Base-by-base conservation (phyloP, 1,140 invertebrate genomes). In the Panagrolaimus sp. region DNA sequence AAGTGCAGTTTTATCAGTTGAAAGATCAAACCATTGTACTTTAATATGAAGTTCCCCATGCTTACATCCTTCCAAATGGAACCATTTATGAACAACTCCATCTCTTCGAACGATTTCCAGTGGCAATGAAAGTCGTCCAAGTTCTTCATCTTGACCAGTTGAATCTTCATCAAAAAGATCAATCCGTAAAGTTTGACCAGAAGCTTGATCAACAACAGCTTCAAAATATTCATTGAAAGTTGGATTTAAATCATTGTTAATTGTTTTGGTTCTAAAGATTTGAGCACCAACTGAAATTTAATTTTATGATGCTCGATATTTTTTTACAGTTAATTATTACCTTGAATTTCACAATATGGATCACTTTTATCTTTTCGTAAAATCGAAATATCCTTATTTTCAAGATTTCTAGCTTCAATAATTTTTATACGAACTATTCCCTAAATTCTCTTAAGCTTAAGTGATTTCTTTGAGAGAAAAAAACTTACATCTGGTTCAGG, bases 161-260 rank as follows among this genome's bases (percentile, higher is more conserved):
- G 73, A 67, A 69, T 82, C 80, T 62, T 80, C 77, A 69, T 82
- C 80, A 55, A 83, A 82, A 43, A 82, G 64, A 63, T 82, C 79
- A 21, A 82, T 73, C 43, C 82, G 43, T 24, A 82, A 46, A 43
- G 77, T 81, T 58, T 83, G 82, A 24, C 77, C 82, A 17, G 75
- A 72, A 7, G 82, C 80, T 63, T 83, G 80, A 73, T 82, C 80
- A 9, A 82, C 80, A 43, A 82, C 82, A 1, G 82, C 82, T 71
- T 82, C 80, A 62, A 83, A 82, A 48, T 76, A 78, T 66, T 83
- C 80, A 68, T 82, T 83, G 68, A 80, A 82, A 4, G 73, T 68
- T 12, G 80, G 80, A 72, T 82, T 83, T 43, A 82, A 43, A 69
- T 83, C 72, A 52, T 82, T 82, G 71, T 82, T 75, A 52, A 82